Conservation (phyloP, 2,113 vertebrate genomes). For the Sinocyclocheilus maitianheensis region DNA sequence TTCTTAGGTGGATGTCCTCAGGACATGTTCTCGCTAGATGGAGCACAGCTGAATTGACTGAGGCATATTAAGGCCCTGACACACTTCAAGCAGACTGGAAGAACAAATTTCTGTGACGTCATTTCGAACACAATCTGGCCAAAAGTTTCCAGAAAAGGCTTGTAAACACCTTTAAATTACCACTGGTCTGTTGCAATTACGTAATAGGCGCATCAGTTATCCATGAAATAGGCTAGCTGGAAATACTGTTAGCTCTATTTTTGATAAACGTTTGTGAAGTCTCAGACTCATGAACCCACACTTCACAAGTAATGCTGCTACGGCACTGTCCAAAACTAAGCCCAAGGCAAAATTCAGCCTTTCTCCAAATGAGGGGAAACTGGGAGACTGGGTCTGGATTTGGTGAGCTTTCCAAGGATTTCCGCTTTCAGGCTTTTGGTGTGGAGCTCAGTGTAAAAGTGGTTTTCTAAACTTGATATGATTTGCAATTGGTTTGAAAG, state of each 20-base stretch:
- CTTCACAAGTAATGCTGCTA: not conserved
- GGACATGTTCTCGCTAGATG: not conserved
- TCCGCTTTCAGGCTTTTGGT: not conserved
- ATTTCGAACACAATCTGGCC: not conserved
- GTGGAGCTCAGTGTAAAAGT: not conserved
- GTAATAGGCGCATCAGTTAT: not conserved
- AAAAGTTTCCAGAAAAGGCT: not conserved
- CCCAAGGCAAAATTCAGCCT: not conserved
- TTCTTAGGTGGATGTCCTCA: not conserved
- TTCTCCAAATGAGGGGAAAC: not conserved
- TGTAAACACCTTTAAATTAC: not conserved
- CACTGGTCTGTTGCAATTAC: not conserved
- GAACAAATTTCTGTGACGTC: too few species aligned
- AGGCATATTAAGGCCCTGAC: not conserved
- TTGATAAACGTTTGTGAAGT: not conserved
- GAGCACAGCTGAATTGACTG: not conserved
- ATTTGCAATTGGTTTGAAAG: not conserved
- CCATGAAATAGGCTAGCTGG: not conserved
- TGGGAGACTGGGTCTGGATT: not conserved
- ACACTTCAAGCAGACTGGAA: not conserved
- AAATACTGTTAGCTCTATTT: not conserved
- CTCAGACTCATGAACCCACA: not conserved
- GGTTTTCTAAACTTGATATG: not conserved
- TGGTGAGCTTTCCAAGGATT: not conserved
- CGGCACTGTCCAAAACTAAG: not conserved